These are phyloP conservation scores for Monarcha castaneiventris DNA, from an alignment of 2,113 vertebrate genomes.

Conservation along the genomic window DNA sequence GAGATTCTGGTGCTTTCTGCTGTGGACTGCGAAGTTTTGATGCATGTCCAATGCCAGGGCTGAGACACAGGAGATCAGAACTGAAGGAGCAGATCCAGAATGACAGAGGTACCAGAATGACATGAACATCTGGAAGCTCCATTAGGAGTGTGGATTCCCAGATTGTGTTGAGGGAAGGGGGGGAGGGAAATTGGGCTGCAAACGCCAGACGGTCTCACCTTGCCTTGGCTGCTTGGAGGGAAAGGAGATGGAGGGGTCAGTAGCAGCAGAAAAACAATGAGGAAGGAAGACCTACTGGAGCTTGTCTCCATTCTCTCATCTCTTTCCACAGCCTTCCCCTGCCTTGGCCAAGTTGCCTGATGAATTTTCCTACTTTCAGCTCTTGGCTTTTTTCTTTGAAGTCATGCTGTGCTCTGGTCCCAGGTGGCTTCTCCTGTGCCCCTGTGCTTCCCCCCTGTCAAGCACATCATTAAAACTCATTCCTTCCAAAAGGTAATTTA, in stretches of 20 bases:
- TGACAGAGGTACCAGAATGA: conserved; percentile 13
- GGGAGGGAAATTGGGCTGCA: background rate
- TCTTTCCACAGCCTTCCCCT: conserved; percentile 8
- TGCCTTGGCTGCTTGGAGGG: background rate
- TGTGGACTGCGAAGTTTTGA: background rate
- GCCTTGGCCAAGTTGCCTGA: conserved; percentile 28
- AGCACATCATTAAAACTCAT: conserved; percentile 40
- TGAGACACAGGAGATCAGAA: background rate
- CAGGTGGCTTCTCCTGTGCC: conserved; percentile 32
- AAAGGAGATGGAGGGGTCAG: conserved; percentile 26
- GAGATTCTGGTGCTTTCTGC: background rate
- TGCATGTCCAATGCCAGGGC: background rate
- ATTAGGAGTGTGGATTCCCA: conserved; percentile 42
- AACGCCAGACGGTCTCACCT: conserved; percentile 43
- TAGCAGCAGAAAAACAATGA: conserved; percentile 14
- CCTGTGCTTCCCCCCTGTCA: conserved; percentile 23
- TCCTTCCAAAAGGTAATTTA: conserved; percentile 45
- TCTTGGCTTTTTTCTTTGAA: conserved; percentile 41
- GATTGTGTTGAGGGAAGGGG: background rate
- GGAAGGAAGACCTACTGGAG: conserved; percentile 45
- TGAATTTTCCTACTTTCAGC: conserved; percentile 51
- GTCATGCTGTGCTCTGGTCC: background rate
- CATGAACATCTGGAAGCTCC: conserved; percentile 32
- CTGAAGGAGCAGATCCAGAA: conserved; percentile 20
- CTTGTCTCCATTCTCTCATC: conserved; percentile 31